Evolutionary conservation across 2,888 invertebrate species (phyloP), one percentile per base, ranked within the genome.

Genomic region (Idaea biselata): DNA sequence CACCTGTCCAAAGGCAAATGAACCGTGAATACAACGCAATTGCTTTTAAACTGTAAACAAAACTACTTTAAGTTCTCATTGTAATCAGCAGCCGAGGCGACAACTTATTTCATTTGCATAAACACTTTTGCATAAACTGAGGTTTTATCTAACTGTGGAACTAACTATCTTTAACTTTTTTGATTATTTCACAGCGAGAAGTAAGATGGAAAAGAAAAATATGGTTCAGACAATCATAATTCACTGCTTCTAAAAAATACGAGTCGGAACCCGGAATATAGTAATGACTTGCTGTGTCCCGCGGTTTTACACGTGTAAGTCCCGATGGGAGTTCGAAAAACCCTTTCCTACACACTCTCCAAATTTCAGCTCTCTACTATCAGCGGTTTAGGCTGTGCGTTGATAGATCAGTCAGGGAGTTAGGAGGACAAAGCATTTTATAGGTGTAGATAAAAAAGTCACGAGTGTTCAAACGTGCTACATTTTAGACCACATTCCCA

Each of bases 71-170:
- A 87, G 78, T 86, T 84, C 81, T 80, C 86, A 86, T 87, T 83
- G 86, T 87, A 88, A 88, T 88, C 85, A 86, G 84, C 83, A 84
- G 81, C 79, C 82, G 80, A 83, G 79, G 81, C 83, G 86, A 86
- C 86, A 85, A 88, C 81, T 86, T 85, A 86, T 83, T 87, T 83
- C 81, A 87, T 88, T 88, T 86, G 81, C 87, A 86, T 87, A 87
- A 88, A 87, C 83, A 83, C 81, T 84, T 73, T 82, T 81, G 80
- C 82, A 82, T 83, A 84, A 84, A 78, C 79, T 74, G 70, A 75
- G 78, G 79, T 80, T 82, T 81, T 77, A 80, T 79, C 76, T 78
- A 73, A 75, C 73, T 73, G 71, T 74, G 73, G 77, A 78, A 78
- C 76, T 69, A 79, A 78, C 79, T 79, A 73, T 70, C 71, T 72